These are phyloP conservation scores for Spatulosminthurus flaviceps DNA, from an alignment of 2,888 invertebrate genomes.

Conservation along the genomic window DNA sequence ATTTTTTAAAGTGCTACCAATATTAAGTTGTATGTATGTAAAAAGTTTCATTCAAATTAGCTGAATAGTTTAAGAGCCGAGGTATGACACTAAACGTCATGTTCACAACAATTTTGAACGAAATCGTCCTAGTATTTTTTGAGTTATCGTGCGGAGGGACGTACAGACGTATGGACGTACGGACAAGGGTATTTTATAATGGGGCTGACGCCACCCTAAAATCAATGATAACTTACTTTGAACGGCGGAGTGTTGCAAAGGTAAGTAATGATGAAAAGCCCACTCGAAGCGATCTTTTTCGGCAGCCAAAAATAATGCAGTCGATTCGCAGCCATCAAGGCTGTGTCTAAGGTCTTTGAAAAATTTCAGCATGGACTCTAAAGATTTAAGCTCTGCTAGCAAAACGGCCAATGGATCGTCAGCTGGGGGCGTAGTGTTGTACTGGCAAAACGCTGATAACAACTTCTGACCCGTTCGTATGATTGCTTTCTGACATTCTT, in stretches of 20 bases:
- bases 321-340: constrained; percentile 41
- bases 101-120: too few relatives aligned
- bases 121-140: too few relatives aligned
- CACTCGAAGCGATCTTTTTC: constrained; percentile 48
- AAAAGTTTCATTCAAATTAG: too few relatives aligned
- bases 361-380: constrained; percentile 29
- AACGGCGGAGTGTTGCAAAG: not conserved
- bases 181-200: too few relatives aligned
- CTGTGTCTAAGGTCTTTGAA: constrained; percentile 44
- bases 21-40: too few relatives aligned
- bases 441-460: constrained; percentile 5
- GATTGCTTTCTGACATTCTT: constrained; percentile 35
- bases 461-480: constrained; percentile 31
- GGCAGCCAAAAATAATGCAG: constrained; percentile 31
- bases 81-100: too few relatives aligned
- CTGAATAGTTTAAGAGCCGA: too few relatives aligned
- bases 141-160: too few relatives aligned
- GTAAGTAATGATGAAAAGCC: constrained; percentile 31
- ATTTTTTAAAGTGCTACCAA: too few relatives aligned
- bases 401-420: constrained; percentile 39
- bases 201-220: too few relatives aligned
- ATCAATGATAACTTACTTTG: not conserved
- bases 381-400: constrained; percentile 36
- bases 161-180: too few relatives aligned
- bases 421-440: not conserved